Base-by-base conservation (phyloP, 2,113 vertebrate species). In the Phylloscopus whistleri region DNA sequence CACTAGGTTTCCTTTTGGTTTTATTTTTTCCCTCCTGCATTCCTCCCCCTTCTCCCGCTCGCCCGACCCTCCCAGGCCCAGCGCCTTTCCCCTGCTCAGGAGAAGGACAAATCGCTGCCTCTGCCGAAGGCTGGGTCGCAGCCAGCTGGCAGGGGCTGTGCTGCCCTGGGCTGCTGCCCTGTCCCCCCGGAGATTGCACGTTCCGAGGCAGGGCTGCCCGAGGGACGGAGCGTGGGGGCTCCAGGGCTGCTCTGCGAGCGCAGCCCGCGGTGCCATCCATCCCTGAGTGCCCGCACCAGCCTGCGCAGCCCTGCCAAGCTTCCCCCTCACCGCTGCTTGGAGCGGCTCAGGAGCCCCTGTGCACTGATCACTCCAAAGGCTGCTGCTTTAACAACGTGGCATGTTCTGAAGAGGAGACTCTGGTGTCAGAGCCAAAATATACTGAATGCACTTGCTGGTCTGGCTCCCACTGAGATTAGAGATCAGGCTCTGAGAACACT, bases 381-480 rank as follows among this genome's bases (percentile, higher is more conserved):
- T 94, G 94, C 75, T 86, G 91, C 90, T 90, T 69, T 85, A 95
- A 96, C 94, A 76, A 96, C 94, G 97, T 96, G 96, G 96, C 93
- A 35, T 66, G 88, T 91, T 91, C 96, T 58, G 90, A 89, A 96
- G 94, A 94, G 88, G 94, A 93, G 93, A 87, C 91, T 93, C 92
- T 44, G 28, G 0, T 86, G 74, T 52, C 70, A 10, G 81, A 97
- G 97, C 96, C 97, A 97, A 97, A 93, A 79, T 87, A 95, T 0
- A 93, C 96, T 52, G 93, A 95, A 96, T 97, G 39, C 95, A 96
- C 95, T 96, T 89, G 97, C 93, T 97, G 94, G 88, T 94, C 95
- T 95, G 95, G 97, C 95, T 97, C 96, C 92, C 95, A 90, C 85
- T 39, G 90, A 97, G 97, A 96, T 96, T 96, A 88, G 87, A 95